phyloP scores from a whole-genome alignment of 35 echinoderm and acorn worm genomes.

The Hemicentrotus pulcherrimus region DNA sequence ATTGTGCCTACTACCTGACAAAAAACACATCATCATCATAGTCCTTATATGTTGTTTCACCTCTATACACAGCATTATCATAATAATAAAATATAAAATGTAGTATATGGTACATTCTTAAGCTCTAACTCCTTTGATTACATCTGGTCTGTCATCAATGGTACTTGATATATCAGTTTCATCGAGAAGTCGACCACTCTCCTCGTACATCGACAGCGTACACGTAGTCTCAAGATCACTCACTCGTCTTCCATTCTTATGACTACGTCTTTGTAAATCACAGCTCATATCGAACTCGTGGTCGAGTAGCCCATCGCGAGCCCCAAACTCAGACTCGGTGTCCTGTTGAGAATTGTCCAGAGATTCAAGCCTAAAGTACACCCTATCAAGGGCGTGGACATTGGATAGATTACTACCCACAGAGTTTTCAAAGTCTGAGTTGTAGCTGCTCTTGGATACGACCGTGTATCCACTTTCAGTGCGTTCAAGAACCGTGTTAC shows the following conservation, averaged over 20 bases:
- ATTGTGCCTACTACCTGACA: too few relatives aligned
- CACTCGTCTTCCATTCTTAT: background rate
- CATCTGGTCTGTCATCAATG: slow-evolving; percentile 41
- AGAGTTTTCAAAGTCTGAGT: slow-evolving; percentile 37
- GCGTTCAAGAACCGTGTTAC: slow-evolving; percentile 26
- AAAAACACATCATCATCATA: too few relatives aligned
- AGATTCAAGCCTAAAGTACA: slow-evolving; percentile 40
- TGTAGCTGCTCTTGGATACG: slow-evolving; percentile 32
- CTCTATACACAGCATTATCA: background rate
- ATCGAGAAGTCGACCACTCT: slow-evolving; percentile 18
- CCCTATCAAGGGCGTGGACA: background rate
- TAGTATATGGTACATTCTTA: background rate
- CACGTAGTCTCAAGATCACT: slow-evolving; percentile 44
- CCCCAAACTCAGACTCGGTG: background rate
- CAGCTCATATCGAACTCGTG: slow-evolving; percentile 38
- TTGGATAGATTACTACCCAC: background rate
- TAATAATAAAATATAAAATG: background rate
- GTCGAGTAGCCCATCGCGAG: slow-evolving; percentile 22
- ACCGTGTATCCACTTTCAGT: slow-evolving; percentile 38
- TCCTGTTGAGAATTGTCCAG: background rate
- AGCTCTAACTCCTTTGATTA: background rate
- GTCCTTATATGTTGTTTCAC: too few relatives aligned
- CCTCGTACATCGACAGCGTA: slow-evolving; percentile 22
- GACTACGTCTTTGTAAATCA: background rate
- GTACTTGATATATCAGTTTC: background rate